Conservation (phyloP, 2,113 vertebrate genomes). For the Girardinichthys multiradiatus region DNA sequence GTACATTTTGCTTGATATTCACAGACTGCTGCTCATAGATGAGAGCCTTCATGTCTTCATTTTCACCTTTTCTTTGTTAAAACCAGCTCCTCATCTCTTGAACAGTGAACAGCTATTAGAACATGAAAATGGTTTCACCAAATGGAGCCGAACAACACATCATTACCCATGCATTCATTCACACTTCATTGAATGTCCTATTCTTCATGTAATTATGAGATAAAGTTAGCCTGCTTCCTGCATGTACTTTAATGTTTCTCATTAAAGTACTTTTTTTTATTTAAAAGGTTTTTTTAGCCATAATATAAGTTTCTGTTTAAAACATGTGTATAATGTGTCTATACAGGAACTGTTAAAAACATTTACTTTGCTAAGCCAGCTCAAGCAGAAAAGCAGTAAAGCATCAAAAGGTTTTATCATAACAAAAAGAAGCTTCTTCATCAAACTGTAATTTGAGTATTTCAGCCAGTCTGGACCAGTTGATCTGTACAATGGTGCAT, state of each 20-base stretch:
- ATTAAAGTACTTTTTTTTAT: background rate
- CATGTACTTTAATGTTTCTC: background rate
- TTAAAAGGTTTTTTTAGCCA: background rate
- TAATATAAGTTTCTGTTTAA: background rate
- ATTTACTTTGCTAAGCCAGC: background rate
- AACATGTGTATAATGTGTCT: background rate
- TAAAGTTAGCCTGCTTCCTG: conserved; percentile 2
- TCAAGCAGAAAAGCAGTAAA: background rate
- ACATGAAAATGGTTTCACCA: conserved; percentile 33
- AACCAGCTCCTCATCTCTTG: conserved; percentile 13
- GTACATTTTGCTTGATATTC: background rate
- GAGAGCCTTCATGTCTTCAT: conserved; percentile 9
- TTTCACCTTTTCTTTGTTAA: background rate
- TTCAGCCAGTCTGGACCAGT: conserved; percentile 15
- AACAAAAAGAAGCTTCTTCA: background rate
- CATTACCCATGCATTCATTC: conserved; percentile 39
- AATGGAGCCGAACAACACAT: conserved; percentile 36
- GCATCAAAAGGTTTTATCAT: conserved; percentile 6
- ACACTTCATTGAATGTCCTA: conserved; percentile 25
- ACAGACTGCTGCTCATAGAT: conserved; percentile 24
- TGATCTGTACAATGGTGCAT: conserved; percentile 11
- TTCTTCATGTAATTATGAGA: conserved; percentile 36
- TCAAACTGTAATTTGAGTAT: conserved; percentile 14
- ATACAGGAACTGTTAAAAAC: background rate
- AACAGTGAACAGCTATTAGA: conserved; percentile 40